Percentiles rank a stretch among this genome's conserved stretches.
Conservation (phyloP, 2,113 vertebrate genomes). For the Chitala chitala region DNA sequence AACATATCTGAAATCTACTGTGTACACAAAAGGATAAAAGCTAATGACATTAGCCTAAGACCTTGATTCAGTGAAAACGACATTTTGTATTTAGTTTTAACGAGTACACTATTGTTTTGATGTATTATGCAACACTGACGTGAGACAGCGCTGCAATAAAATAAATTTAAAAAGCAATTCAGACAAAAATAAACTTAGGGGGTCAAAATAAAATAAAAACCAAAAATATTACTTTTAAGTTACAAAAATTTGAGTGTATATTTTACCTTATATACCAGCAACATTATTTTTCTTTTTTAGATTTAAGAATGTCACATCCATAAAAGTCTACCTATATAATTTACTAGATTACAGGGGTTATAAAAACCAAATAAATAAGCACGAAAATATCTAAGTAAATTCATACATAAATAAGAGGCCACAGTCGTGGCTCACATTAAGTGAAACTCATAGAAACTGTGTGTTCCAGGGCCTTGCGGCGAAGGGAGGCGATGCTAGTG, state of each 20-base stretch:
- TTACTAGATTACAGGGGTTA: constrained; percentile 20
- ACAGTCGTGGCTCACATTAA: constrained; percentile 56
- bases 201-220: too few relatives aligned
- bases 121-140: too few relatives aligned
- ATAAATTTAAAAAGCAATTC: too few relatives aligned
- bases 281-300: too few relatives aligned
- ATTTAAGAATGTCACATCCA: too few relatives aligned
- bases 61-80: background rate
- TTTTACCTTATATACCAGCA: too few relatives aligned
- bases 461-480: constrained; percentile 97
- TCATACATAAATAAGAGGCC: constrained; percentile 2
- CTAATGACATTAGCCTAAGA: background rate
- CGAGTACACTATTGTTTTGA: too few relatives aligned
- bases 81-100: background rate
- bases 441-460: constrained; percentile 99
- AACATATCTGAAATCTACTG: constrained; percentile 11
- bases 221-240: too few relatives aligned
- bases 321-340: too few relatives aligned
- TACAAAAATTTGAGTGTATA: too few relatives aligned
- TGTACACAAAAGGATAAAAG: background rate
- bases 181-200: too few relatives aligned
- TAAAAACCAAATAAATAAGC: constrained; percentile 24
- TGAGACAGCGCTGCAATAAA: too few relatives aligned
- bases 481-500: constrained; percentile 93
- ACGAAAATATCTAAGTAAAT: constrained; percentile 23